phyloP scores from a whole-genome alignment of 2,113 vertebrate genomes.

The Clarias batrachus region DNA sequence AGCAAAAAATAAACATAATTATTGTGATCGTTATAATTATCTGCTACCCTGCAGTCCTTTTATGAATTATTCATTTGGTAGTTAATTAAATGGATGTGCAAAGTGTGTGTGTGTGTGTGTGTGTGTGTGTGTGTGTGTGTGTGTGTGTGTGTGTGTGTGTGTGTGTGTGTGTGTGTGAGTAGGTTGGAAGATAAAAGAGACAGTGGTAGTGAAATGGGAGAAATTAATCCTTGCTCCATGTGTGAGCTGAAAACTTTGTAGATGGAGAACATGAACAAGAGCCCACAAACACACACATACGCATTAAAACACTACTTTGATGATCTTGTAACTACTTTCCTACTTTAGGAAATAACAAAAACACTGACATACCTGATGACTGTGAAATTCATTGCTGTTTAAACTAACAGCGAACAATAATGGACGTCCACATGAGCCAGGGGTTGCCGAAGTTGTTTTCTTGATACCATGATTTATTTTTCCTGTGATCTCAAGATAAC shows the following conservation, averaged over 20 bases:
- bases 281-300: not conserved
- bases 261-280: not conserved
- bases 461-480: not conserved
- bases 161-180: constrained; percentile 43
- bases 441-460: not conserved
- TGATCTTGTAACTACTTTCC: not conserved
- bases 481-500: not conserved
- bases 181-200: constrained; percentile 50
- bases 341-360: not conserved
- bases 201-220: constrained; percentile 43
- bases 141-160: constrained; percentile 19
- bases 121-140: constrained; percentile 45
- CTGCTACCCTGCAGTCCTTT: constrained; percentile 73
- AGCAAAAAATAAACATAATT: constrained; percentile 79
- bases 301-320: not conserved
- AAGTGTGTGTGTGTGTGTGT: constrained; percentile 48
- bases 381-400: not conserved
- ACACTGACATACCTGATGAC: not conserved
- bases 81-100: constrained; percentile 77
- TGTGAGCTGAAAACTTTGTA: constrained; percentile 8
- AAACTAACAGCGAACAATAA: not conserved
- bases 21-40: constrained; percentile 79
- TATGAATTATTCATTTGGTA: constrained; percentile 74
- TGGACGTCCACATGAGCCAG: not conserved
- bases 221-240: constrained; percentile 34